Base-by-base conservation (phyloP, 2,113 vertebrate genomes). In the Chauna torquata region DNA sequence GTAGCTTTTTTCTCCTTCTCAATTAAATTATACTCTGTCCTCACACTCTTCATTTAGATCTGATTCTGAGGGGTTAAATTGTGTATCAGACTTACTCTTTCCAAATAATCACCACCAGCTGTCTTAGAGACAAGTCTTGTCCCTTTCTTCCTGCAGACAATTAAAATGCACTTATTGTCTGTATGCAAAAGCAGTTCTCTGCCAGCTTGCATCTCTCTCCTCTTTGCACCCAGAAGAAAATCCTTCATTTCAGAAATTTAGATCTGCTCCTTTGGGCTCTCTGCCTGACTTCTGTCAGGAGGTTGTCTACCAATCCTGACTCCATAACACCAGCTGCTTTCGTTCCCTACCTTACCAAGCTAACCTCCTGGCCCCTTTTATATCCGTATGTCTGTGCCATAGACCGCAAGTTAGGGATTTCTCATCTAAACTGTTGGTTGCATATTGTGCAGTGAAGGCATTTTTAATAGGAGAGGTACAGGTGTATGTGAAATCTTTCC, bases 391-490 rank as follows among this genome's bases (percentile, higher is more conserved):
- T 49, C 49, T 66, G 18, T 66, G 79, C 62, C 23, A 5, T 25
- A 27, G 27, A 58, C 49, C 22, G 19, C 45, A 47, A 13, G 9
- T 32, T 34, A 18, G 22, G 58, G 69, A 38, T 82, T 85, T 65
- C 40, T 70, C 2, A 5, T 77, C 34, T 42, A 5, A 85, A 36
- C 16, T 66, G 13, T 49, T 55, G 68, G 36, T 30, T 66, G 30
- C 7, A 1, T 62, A 4, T 66, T 78, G 42, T 14, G 40, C 44
- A 47, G 4, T 42, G 45, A 45, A 71, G 71, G 45, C 42, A 24
- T 62, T 19, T 42, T 78, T 15, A 5, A 0, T 14, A 42, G 64
- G 52, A 71, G 57, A 76, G 40, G 9, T 64, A 3, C 0, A 0
- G 9, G 18, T 74, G 9, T 52, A 13, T 34, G 7, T 27, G 40